Conservation (phyloP, 1,140 invertebrate genomes). For the Idris sp. region DNA sequence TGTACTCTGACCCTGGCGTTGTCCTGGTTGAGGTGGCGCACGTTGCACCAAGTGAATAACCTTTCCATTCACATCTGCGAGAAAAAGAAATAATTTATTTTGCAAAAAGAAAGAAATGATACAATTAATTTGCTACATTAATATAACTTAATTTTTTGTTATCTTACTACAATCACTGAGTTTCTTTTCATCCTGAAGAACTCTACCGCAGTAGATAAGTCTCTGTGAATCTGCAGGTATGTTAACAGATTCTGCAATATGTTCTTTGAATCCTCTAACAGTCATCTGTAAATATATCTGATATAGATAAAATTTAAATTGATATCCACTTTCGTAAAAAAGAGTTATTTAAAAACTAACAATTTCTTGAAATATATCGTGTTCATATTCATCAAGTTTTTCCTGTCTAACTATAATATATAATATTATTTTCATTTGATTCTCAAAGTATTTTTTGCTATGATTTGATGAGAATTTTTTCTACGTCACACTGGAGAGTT, state of each 20-base stretch:
- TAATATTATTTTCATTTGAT: no score
- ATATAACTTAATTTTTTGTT: not conserved
- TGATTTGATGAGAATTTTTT: no score
- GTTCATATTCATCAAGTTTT: no score
- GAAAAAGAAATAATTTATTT: slow-evolving; percentile 13
- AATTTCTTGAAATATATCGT: no score
- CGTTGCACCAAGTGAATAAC: slow-evolving; percentile 96
- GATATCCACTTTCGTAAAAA: no score
- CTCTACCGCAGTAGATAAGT: slow-evolving; percentile 94
- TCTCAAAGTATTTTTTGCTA: no score
- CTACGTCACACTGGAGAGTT: no score
- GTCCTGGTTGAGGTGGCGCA: slow-evolving; percentile 81
- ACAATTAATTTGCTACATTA: no score
- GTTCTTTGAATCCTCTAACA: slow-evolving; percentile 91
- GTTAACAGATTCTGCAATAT: slow-evolving; percentile 86
- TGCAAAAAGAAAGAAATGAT: not conserved
- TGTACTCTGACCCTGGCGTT: slow-evolving; percentile 64
- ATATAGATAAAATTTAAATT: slow-evolving; percentile 12
- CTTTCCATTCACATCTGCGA: slow-evolving; percentile 92
- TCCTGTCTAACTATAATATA: no score
- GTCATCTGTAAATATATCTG: slow-evolving; percentile 83
- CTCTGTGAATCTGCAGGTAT: slow-evolving; percentile 90
- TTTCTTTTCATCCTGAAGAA: slow-evolving; percentile 93
- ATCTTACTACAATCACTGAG: slow-evolving; percentile 90
- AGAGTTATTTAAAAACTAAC: no score